Conservation (phyloP, 2,113 vertebrate species). For the Salminus brasiliensis region DNA sequence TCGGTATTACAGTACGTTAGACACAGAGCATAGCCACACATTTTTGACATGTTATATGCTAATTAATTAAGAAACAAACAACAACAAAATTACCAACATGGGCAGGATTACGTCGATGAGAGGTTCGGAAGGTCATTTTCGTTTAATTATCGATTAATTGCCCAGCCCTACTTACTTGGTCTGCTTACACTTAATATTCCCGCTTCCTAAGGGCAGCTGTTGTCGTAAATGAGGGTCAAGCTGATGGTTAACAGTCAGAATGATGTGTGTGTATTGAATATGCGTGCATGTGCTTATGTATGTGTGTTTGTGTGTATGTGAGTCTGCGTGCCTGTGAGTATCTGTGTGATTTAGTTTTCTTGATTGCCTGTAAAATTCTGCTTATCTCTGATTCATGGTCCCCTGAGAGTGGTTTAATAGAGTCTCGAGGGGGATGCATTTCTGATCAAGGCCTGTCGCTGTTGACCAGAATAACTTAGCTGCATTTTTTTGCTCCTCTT, state of each 20-base stretch:
- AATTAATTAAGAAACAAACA: no score
- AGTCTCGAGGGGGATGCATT: constrained; percentile 90
- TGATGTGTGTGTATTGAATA: constrained; percentile 22
- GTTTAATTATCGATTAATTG: no score
- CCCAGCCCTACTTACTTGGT: no score
- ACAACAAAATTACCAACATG: no score
- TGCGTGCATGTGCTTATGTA: constrained; percentile 36
- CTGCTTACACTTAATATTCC: not conserved
- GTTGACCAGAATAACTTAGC: constrained; percentile 83
- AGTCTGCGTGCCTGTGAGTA: constrained; percentile 43
- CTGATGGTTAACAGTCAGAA: constrained; percentile 75
- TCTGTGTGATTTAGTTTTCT: constrained; percentile 82
- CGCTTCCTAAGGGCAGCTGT: not conserved
- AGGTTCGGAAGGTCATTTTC: no score
- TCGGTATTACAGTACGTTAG: no score
- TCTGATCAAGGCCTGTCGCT: constrained; percentile 86
- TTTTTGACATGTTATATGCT: no score
- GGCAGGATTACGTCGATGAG: no score
- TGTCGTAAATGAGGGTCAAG: constrained; percentile 71
- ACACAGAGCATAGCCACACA: no score
- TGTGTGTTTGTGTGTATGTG: constrained; percentile 33
- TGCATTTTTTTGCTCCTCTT: constrained; percentile 60
- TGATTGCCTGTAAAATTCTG: constrained; percentile 99
- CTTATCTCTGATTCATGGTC: constrained; percentile 93
- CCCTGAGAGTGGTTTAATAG: constrained; percentile 88